Conservation (phyloP, 2,797 vertebrate genomes). For the Thamnophis elegans region DNA sequence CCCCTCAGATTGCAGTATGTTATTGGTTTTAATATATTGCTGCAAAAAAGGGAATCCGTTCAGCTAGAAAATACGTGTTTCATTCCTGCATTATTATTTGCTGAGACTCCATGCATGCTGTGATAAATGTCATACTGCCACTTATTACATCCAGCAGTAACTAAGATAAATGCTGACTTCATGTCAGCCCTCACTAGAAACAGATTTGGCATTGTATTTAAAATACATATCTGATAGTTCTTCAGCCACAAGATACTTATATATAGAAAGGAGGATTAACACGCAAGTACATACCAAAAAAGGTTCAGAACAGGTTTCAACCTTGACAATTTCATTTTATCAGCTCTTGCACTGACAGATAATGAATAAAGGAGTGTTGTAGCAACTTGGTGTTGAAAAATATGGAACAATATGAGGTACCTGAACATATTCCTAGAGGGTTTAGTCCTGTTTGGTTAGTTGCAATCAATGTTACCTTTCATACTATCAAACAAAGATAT, state of each 20-base stretch:
- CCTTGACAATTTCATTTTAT: background rate
- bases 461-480: background rate
- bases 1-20: background rate
- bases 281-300: background rate
- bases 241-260: background rate
- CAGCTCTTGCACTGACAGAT: background rate
- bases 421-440: background rate
- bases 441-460: background rate
- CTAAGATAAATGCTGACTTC: conserved; percentile 30
- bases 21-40: background rate
- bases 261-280: background rate
- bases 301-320: background rate
- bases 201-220: conserved; percentile 5
- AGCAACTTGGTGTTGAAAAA: background rate
- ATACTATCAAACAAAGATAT: background rate
- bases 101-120: background rate
- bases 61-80: conserved; percentile 1
- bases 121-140: conserved; percentile 10
- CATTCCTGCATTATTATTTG: background rate
- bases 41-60: background rate
- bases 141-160: conserved; percentile 14
- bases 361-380: background rate
- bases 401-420: background rate
- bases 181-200: background rate
- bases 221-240: background rate